Base-by-base conservation (phyloP, 1,140 invertebrate species). In the Panulirus ornatus region DNA sequence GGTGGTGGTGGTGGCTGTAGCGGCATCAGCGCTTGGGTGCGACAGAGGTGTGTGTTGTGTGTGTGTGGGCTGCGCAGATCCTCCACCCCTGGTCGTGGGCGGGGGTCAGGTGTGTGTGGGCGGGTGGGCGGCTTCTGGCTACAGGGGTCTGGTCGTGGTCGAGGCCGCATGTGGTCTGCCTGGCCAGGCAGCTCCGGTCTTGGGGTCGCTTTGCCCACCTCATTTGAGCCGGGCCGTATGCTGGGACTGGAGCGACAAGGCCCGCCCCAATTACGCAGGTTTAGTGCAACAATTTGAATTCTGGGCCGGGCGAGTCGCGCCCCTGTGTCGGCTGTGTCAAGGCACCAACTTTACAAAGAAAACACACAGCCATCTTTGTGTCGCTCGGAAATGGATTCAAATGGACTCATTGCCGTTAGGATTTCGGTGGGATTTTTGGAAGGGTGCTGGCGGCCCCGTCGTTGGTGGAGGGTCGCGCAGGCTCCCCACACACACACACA, bases 201-300 rank as follows among this genome's bases (percentile, higher is more conserved):
- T 91, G 85, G 85, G 88, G 91, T 91, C 91, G 91, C 85, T 87
- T 88, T 90, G 89, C 84, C 90, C 91, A 91, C 91, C 91, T 88
- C 89, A 91, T 91, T 91, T 91, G 91, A 92, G 91, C 88, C 44
- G 88, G 75, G 91, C 91, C 91, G 91, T 88, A 88, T 91, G 89
- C 89, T 82, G 91, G 84, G 89, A 84, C 75, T 73, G 81, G 87
- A 91, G 91, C 91, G 91, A 92, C 89, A 92, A 92, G 91, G 71
- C 85, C 91, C 88, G 85, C 86, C 89, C 91, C 91, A 92, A 92
- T 92, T 92, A 92, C 91, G 91, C 91, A 92, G 91, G 91, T 92
- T 92, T 92, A 92, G 85, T 92, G 91, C 91, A 92, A 92, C 91
- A 91, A 92, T 92, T 92, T 92, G 91, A 92, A 92, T 92, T 90